phyloP scores from a whole-genome alignment of 2,797 vertebrate species.

The Novumbra hubbsi region DNA sequence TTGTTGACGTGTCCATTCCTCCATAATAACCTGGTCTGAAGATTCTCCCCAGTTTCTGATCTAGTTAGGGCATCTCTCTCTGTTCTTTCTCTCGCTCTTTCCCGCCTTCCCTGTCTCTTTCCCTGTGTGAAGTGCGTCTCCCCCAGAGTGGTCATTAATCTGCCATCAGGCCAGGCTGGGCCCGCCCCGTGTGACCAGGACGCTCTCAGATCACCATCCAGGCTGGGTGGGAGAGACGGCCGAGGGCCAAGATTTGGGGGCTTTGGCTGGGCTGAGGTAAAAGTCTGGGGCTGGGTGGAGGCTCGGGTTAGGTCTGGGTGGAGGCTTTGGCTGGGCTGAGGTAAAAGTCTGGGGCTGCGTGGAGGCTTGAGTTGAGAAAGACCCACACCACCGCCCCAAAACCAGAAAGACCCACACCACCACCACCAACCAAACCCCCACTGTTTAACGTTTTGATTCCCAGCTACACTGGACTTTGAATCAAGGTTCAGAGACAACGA shows the following conservation, averaged over 20 bases:
- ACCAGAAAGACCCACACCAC: too few species aligned
- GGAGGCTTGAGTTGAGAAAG: slow-evolving; percentile 32
- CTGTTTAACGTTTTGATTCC: slow-evolving; percentile 58
- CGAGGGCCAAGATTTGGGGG: slow-evolving; percentile 79
- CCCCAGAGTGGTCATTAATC: slow-evolving; percentile 82
- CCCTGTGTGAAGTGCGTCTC: slow-evolving; percentile 65
- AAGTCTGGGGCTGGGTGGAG: not conserved
- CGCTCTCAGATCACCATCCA: slow-evolving; percentile 82
- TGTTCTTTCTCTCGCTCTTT: too few species aligned
- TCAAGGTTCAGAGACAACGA: slow-evolving; percentile 21
- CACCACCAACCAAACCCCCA: slow-evolving; percentile 28
- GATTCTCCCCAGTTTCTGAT: too few species aligned
- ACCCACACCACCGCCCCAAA: slow-evolving; percentile 46
- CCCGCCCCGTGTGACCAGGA: slow-evolving; percentile 74
- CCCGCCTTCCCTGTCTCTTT: slow-evolving; percentile 34
- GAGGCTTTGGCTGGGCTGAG: too few species aligned
- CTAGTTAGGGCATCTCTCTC: too few species aligned
- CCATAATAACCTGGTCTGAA: too few species aligned
- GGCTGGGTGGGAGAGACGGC: slow-evolving; percentile 79
- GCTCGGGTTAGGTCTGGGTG: too few species aligned
- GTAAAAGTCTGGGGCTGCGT: too few species aligned
- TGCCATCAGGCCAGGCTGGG: slow-evolving; percentile 75
- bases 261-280: slow-evolving; percentile 28
- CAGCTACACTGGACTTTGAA: slow-evolving; percentile 50
- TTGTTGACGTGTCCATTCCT: too few species aligned